Base-by-base conservation (phyloP, 2,888 invertebrate genomes). In the Lasioglossum villosulum region DNA sequence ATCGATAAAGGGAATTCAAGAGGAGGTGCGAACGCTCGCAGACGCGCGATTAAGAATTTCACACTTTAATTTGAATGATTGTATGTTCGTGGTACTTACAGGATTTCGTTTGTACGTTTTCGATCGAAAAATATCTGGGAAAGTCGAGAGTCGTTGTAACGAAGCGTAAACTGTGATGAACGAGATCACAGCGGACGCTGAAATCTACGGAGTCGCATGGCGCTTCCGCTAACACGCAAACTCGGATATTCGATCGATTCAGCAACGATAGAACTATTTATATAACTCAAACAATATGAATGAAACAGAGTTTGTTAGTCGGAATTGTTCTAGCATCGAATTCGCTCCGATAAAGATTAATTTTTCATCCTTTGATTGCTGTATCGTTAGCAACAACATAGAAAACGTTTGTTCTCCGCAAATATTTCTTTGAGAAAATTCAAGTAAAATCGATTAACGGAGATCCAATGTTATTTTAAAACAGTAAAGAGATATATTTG, bases 171-270 rank as follows among this genome's bases (percentile, higher is more conserved):
- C 80, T 73, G 75, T 37, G 72, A 83, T 30, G 83, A 78, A 66
- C 52, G 80, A 76, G 75, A 84, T 78, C 70, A 70, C 84, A 73
- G 75, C 73, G 52, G 82, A 89, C 89, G 75, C 79, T 79, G 63
- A 81, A 86, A 81, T 78, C 74, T 79, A 83, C 78, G 42, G 73
- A 86, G 84, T 85, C 85, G 89, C 87, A 89, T 85, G 89, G 85
- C 83, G 87, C 82, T 82, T 87, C 70, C 56, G 23, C 76, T 82
- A 90, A 45, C 80, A 91, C 91, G 91, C 91, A 91, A 89, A 80
- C 91, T 90, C 91, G 86, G 77, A 78, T 75, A 63, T 86, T 83
- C 90, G 90, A 91, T 91, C 90, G 91, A 91, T 91, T 79, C 89
- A 89, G 89, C 89, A 75, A 37, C 48, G 81, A 84, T 85, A 81